Evolutionary conservation across 2,797 vertebrate species (phyloP), one percentile per base, ranked within the genome.

Genomic region (Platyrinchus mystaceus): DNA sequence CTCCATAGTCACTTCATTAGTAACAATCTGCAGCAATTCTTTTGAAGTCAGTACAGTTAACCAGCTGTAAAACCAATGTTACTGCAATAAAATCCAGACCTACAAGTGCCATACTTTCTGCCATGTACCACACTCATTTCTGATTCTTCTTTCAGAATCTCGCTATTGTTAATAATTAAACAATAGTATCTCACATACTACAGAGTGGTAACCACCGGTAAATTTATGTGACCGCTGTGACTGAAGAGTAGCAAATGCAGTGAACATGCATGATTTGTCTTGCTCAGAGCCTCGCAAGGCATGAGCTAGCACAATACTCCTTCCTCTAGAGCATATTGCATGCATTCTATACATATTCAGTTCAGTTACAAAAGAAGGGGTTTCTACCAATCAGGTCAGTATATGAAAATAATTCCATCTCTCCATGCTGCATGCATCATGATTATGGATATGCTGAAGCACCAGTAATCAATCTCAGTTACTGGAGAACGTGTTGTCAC

Each of bases 401-500:
- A 59, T n/a, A 75, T 76, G 79, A 50, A 68, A 90, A 92, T 78
- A 83, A 53, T 84, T 92, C 43, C 26, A 12, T 82, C 47, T 95
- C 90, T 95, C 66, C 1, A 1, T 81, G 64, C 78, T 73, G 66
- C 18, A 37, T 90, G 58, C 63, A 76, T 96, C 64, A 53, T 88
- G 91, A 89, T 94, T 95, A 93, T 85, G 71, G 62, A 84, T 90
- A 81, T 77, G 82, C 56, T 77, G 89, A 84, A 77, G 81, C 53
- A 90, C 73, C 81, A 91, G 81, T 95, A 94, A 95, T 94, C 93
- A 91, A 91, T 94, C 92, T 86, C 75, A 92, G 94, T 96, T 97
- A 91, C 87, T 70, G 59, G 67, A 88, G 73, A 76, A 91, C 8
- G 3, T 55, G 68, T 90, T 81, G 74, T 66, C 71, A 56, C 81